These are phyloP conservation scores for Drosophila pachea DNA, from an alignment of 1,140 invertebrate genomes.

Conservation along the genomic window DNA sequence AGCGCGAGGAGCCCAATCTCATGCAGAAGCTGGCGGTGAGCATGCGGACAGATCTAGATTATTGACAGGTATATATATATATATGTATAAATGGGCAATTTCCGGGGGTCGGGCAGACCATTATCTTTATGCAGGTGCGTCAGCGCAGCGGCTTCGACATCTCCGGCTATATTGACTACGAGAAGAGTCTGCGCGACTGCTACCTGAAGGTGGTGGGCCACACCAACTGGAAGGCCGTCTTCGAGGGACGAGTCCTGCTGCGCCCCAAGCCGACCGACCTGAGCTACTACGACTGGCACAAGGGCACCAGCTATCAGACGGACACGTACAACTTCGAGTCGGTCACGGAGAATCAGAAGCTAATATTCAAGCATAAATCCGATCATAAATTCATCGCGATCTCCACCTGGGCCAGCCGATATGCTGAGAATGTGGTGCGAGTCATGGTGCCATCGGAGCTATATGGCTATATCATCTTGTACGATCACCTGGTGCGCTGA, in stretches of 20 bases:
- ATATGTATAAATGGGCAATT: background rate
- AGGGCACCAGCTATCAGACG: background rate
- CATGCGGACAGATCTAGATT: background rate
- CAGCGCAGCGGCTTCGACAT: conserved; percentile 26
- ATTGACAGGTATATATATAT: background rate
- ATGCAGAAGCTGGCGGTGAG: conserved; percentile 8
- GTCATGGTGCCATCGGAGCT: conserved; percentile 12
- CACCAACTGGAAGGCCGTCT: conserved; percentile 29
- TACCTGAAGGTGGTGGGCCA: background rate
- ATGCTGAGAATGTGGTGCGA: conserved; percentile 13
- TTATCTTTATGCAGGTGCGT: conserved; percentile 30
- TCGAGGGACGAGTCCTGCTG: conserved; percentile 17
- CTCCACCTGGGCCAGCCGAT: background rate
- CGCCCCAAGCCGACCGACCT: conserved; percentile 25
- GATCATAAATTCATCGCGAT: conserved; percentile 36
- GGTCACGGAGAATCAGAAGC: background rate
- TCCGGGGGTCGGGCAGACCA: conserved; percentile 15
- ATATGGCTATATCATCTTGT: conserved; percentile 33
- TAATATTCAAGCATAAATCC: conserved; percentile 27
- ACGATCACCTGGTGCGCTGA: conserved; percentile 26
- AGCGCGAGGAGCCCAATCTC: conserved; percentile 22
- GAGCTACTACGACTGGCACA: conserved; percentile 36
- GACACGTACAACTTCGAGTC: conserved; percentile 17
- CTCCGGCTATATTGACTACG: conserved; percentile 31
- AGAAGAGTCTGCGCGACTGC: conserved; percentile 22